Conservation (phyloP, 2,888 invertebrate species). For the Oscheius sp. region DNA sequence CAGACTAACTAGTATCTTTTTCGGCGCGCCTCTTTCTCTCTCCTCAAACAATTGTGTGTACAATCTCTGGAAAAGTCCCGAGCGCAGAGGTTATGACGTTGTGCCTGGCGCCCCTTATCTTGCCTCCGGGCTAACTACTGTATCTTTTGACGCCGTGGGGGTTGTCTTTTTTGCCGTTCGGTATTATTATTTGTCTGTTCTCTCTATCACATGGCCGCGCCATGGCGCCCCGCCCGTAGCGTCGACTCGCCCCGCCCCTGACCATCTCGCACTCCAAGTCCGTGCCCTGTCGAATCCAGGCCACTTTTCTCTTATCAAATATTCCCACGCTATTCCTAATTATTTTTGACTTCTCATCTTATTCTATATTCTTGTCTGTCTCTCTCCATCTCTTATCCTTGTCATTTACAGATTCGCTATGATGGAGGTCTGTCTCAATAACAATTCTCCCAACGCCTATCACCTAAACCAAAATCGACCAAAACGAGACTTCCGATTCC, state of each 20-base stretch:
- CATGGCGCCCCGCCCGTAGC: slow-evolving; percentile 8
- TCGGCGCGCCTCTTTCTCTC: background rate
- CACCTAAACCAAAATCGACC: slow-evolving; percentile 42
- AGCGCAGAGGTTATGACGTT: slow-evolving; percentile 29
- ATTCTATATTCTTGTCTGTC: background rate
- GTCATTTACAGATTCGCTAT: slow-evolving; percentile 28
- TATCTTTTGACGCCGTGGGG: slow-evolving; percentile 10
- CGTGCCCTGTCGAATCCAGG: slow-evolving; percentile 1
- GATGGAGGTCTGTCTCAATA: slow-evolving; percentile 50
- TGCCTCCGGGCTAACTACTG: slow-evolving; percentile 1
- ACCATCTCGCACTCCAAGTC: slow-evolving; percentile 27
- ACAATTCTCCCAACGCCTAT: slow-evolving; percentile 12
- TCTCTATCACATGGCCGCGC: slow-evolving; percentile 23
- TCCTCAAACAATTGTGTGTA: background rate
- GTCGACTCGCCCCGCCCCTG: slow-evolving; percentile 29
- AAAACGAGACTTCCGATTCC: slow-evolving; percentile 64
- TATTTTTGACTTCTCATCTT: background rate
- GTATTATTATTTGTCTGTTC: slow-evolving; percentile 11
- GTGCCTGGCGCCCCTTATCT: slow-evolving; percentile 18
- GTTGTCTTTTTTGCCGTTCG: slow-evolving; percentile 7
- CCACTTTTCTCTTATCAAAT: background rate
- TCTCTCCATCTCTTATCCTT: background rate
- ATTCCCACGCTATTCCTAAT: background rate
- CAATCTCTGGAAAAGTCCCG: background rate
- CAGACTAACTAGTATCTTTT: background rate